Base-by-base conservation (phyloP, 2,113 vertebrate species). In the Oceanodroma tethys region DNA sequence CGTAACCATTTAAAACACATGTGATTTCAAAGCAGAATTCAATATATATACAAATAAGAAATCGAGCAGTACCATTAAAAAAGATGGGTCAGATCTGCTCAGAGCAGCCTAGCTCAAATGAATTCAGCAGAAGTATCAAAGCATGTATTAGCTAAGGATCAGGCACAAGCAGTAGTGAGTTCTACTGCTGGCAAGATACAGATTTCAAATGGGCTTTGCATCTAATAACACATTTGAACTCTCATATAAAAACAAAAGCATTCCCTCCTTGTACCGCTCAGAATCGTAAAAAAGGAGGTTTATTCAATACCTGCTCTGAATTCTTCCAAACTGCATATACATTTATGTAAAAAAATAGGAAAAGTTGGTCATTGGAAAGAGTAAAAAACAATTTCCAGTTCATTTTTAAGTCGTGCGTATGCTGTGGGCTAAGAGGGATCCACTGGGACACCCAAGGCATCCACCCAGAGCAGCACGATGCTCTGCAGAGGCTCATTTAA, bases 381-480 rank as follows among this genome's bases (percentile, higher is more conserved):
- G 5, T 4, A 11, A 52, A 52, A 70, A 42, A 10, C 0, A 29
- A 34, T 40, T 43, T 32, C 38, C 34, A 8, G 20, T 23, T 81
- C 3, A 9, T 38, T 68, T 82, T 45, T 23, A 17, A 8, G 12
- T 15, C 0, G 0, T 3, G 22, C 1, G 0, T 16, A 16, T 4
- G 47, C 82, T 21, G n/a, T 9, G 65, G 43, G 48, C 34, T 52
- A 9, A 75, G 9, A 52, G 16, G 16, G 38, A 42, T 15, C 65
- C 34, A 6, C 2, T 0, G 19, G 86, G 22, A 56, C 40, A 3
- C 47, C 23, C 15, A 5, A 14, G 71, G 22, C 22, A 14, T 0
- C 14, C 6, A 34, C 17, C 23, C 26, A 4, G 18, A 25, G 84
- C 65, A 36, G 47, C 47, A 8, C 1, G 47, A 42, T 5, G 60